Base-by-base conservation (phyloP, 2,888 invertebrate species). In the Seladonia tumulorum region DNA sequence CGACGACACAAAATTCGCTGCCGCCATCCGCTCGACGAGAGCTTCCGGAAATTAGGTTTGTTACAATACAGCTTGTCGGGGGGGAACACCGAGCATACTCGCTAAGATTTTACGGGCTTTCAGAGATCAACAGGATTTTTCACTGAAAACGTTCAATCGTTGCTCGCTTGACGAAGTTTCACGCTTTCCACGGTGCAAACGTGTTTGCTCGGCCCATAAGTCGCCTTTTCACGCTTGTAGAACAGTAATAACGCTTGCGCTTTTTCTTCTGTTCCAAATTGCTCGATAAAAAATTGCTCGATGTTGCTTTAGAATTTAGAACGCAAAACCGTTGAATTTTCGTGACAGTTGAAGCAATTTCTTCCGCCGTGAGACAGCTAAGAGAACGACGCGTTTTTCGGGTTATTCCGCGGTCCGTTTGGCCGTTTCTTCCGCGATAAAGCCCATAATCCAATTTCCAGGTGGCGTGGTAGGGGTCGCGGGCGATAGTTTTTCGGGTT, bases 401-500 rank as follows among this genome's bases (percentile, higher is more conserved):
- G 25, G 7, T 29, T 29, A 63, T 63, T 14, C 60, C n/a, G 25
- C 29, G 60, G 25, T 25, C 25, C 25, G 60, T 12, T 60, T 60
- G 57, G 57, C n/a, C 12, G 12, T 18, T 12, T 35, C 18, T 10
- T 57, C 42, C 5, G 47, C 0, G 53, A 66, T 66, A 71, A 68
- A 72, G 68, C 72, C 72, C 76, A 76, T 72, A 79, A 85, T 83
- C 83, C 71, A 82, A 85, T 82, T 79, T 83, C 57, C 72, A 47
- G 22, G 75, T 8, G 25, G n/a, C n/a, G 75, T 10, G 18, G 35
- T 16, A 18, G 35, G 35, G 29, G 66, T 18, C 18, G 5, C 35
- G 3, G 16, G 18, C 45, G 57, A 79, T 66, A 53, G 45, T 76
- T 79, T 83, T 82, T 72, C 72, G 45, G 75, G 85, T 76, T 83